Conservation (phyloP, 1,140 invertebrate genomes). For the Acyrthosiphon pisum region DNA sequence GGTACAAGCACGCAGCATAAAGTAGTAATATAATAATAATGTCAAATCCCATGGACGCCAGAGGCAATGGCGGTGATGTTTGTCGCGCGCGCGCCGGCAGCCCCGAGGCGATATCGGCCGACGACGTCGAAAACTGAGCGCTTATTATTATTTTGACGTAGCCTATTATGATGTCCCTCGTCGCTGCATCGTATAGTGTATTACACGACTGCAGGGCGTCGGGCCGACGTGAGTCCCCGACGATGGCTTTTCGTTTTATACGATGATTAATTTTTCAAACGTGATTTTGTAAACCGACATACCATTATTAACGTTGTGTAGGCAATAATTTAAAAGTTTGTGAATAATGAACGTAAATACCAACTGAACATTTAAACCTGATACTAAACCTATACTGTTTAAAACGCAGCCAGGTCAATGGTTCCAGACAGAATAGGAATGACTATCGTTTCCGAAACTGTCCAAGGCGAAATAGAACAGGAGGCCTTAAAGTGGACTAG, state of each 20-base stretch:
- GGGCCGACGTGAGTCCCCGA: too few relatives aligned
- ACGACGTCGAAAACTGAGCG: not conserved
- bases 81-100: not conserved
- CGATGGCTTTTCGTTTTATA: not conserved
- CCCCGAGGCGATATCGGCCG: slow-evolving; percentile 12
- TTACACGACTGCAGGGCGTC: not conserved
- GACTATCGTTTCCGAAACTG: not conserved
- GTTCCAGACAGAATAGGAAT: not conserved
- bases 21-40: slow-evolving; percentile 44
- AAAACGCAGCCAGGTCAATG: too few relatives aligned
- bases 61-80: not conserved
- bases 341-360: too few relatives aligned
- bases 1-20: not conserved
- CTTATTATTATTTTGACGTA: not conserved
- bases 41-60: slow-evolving; percentile 37
- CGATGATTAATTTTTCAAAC: not conserved
- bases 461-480: not conserved
- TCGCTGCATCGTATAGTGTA: not conserved
- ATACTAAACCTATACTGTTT: too few relatives aligned
- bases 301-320: too few relatives aligned
- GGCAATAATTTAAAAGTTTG: too few relatives aligned
- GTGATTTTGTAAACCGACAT: not conserved
- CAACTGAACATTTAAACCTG: too few relatives aligned
- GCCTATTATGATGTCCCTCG: not conserved
- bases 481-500: not conserved